A percentile compares a stretch with the other conserved stretches of the same genome.
Conservation (phyloP, 2,797 vertebrate genomes). For the Mus spretus region DNA sequence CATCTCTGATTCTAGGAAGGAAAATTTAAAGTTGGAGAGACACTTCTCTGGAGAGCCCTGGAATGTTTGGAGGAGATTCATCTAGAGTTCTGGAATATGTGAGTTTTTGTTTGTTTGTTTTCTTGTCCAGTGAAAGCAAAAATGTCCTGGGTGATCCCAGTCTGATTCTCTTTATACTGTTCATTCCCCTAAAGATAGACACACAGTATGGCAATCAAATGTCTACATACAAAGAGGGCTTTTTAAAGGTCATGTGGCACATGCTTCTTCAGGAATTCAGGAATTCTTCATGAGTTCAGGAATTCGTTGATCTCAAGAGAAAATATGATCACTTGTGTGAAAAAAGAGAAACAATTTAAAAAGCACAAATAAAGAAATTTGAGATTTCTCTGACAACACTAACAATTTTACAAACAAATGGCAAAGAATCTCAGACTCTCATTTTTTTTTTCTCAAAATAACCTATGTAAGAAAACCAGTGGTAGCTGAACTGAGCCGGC, state of each 20-base stretch:
- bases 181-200: accelerated
- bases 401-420: background rate
- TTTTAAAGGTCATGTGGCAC: background rate
- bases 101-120: background rate
- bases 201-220: background rate
- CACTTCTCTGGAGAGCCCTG: background rate
- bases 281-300: background rate
- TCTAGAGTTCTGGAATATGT: background rate
- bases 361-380: background rate
- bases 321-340: background rate
- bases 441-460: background rate
- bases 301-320: background rate
- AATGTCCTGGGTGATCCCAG: accelerated
- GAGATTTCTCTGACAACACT: background rate
- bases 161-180: background rate
- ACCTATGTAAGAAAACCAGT: background rate
- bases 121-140: background rate
- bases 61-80: background rate
- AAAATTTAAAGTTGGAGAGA: background rate
- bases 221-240: background rate
- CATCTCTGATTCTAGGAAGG: background rate
- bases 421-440: background rate
- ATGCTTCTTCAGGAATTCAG: background rate
- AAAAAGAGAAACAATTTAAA: background rate
- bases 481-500: background rate